A percentile compares a stretch with the other conserved stretches of the same genome.
phyloP scores from a whole-genome alignment of 2,888 invertebrate genomes.

The Cheilosia scutellata region DNA sequence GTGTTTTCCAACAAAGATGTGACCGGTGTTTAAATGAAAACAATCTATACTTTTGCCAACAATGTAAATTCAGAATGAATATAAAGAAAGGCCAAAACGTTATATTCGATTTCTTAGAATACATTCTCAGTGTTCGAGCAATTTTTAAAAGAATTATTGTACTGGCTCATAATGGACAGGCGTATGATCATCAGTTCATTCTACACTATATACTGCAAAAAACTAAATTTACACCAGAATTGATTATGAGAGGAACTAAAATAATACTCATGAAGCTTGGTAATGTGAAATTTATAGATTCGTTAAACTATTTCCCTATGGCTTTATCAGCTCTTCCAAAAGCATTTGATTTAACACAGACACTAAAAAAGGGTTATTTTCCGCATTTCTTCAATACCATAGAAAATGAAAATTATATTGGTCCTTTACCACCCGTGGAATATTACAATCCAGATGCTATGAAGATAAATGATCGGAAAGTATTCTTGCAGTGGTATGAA shows the following conservation, averaged over 20 bases:
- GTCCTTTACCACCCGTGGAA: too few relatives aligned
- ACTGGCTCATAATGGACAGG: not conserved
- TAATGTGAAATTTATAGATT: conserved; percentile 11
- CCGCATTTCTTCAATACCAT: too few relatives aligned
- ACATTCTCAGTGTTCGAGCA: not conserved
- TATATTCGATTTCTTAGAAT: conserved; percentile 3
- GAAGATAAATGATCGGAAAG: too few relatives aligned
- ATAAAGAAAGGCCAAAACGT: not conserved
- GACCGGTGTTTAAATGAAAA: conserved; percentile 4
- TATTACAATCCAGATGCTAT: too few relatives aligned
- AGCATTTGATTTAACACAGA: not conserved
- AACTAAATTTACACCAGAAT: not conserved
- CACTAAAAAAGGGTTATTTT: too few relatives aligned
- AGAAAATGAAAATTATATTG: too few relatives aligned
- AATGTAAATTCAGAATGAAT: conserved; percentile 7
- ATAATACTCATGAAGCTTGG: too few relatives aligned
- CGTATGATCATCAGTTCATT: not conserved
- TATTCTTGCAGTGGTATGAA: too few relatives aligned
- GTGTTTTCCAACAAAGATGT: conserved; percentile 28
- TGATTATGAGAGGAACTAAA: not conserved
- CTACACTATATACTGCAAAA: not conserved
- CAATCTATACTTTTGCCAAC: conserved; percentile 2
- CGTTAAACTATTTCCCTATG: not conserved
- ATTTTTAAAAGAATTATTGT: not conserved
- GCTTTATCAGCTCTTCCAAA: not conserved